Base-by-base conservation (phyloP, 2,113 vertebrate genomes). In the Ancistrus triradiatus region DNA sequence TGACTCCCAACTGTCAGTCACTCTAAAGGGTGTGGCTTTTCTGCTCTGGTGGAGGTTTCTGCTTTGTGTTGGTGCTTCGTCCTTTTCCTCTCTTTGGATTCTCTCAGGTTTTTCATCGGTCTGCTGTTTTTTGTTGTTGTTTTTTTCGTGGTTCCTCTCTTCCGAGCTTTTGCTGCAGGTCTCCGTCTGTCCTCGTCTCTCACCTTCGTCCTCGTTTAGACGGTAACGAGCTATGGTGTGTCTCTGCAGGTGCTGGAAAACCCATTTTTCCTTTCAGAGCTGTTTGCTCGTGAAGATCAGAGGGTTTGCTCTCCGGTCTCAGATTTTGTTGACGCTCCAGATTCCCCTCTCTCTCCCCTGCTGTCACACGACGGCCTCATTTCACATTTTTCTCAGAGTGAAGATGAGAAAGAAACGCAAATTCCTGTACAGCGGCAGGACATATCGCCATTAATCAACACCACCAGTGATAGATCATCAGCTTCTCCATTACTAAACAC, bases 191-290 rank as follows among this genome's bases (percentile, higher is more conserved):
- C 2, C 6, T 2, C 4, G 14, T 33, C n/a, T n/a, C n/a, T n/a
- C n/a, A n/a, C 2, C 0, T 24, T 55, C 17, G 14, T 47, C 27
- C 31, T 52, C 58, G 63, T 68, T 35, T 15, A 17, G 46, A 42
- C 25, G 38, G 48, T 76, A 72, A 75, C 24, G 10, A 57, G 22
- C 70, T 49, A 27, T 63, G 70, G 57, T 73, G 47, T 74, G 69
- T 88, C 73, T 88, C 77, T 74, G 68, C 88, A 90, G 88, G 87
- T 90, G 61, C 82, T 88, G 88, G 84, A 85, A 77, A 77, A 65
- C 70, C 83, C 78, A 72, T 76, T 75, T 81, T 74, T 70, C 72
- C 63, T 72, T 82, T 81, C 76, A 79, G 81, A 85, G 59, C 81
- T 78, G 74, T 70, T 78, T 75, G 67, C 62, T 50, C 49, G 59